Evolutionary conservation across 2,888 invertebrate species (phyloP).

Genomic region (Phasia obesa): DNA sequence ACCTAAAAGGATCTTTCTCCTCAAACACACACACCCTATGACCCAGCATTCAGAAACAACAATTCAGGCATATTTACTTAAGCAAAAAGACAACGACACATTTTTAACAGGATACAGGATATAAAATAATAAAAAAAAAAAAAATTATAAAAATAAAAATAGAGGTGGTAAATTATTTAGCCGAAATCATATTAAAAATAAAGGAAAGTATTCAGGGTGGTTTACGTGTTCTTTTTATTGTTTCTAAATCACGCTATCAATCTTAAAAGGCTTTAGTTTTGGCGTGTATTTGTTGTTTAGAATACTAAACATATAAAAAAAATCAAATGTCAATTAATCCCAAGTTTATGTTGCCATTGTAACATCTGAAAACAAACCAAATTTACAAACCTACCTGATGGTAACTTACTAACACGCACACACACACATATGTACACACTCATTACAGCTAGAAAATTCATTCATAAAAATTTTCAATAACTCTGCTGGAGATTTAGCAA

Average conservation of each 20-base stretch:
- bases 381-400: slow-evolving; percentile 63
- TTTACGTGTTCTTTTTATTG: slow-evolving; percentile 20
- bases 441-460: slow-evolving; percentile 23
- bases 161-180: slow-evolving; percentile 66
- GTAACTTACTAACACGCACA: slow-evolving; percentile 11
- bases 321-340: slow-evolving; percentile 71
- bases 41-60: slow-evolving; percentile 63
- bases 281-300: slow-evolving; percentile 28
- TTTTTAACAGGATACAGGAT: slow-evolving; percentile 63
- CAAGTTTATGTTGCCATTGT: slow-evolving; percentile 22
- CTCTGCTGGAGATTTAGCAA: slow-evolving; percentile 66
- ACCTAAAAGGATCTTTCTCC: slow-evolving; percentile 47
- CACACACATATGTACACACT: neutral
- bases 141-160: slow-evolving; percentile 2
- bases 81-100: neutral
- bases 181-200: slow-evolving; percentile 45
- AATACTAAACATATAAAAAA: slow-evolving; percentile 60
- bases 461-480: slow-evolving; percentile 68
- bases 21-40: slow-evolving; percentile 67
- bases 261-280: slow-evolving; percentile 59
- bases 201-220: slow-evolving; percentile 57
- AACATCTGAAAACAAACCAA: slow-evolving; percentile 35
- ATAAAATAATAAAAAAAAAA: slow-evolving; percentile 22
- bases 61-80: slow-evolving; percentile 56
- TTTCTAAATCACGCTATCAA: slow-evolving; percentile 63